These are phyloP conservation scores for Ochropleura leucogaster DNA, from an alignment of 2,888 invertebrate genomes.

Conservation along the genomic window DNA sequence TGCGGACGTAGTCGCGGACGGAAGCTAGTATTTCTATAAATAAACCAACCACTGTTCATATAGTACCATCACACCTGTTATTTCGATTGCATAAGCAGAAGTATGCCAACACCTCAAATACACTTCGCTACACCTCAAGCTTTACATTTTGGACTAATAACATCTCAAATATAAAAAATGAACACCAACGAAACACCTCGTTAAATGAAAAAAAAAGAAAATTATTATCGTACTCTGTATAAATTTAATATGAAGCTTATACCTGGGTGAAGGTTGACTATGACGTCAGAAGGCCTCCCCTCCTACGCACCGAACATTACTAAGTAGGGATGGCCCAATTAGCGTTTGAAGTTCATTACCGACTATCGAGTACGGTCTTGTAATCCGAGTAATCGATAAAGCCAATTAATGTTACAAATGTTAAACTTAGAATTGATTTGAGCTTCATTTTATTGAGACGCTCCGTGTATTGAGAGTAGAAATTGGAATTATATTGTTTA, in stretches of 20 bases:
- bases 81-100: too few species aligned
- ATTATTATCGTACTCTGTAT: constrained; percentile 63
- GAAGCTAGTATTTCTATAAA: too few species aligned
- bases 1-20: too few species aligned
- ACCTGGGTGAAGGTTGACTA: constrained; percentile 67
- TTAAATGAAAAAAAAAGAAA: constrained; percentile 64
- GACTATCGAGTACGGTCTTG: constrained; percentile 54
- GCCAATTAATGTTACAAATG: constrained; percentile 56
- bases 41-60: too few species aligned
- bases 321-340: constrained; percentile 63
- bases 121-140: not conserved
- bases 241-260: constrained; percentile 69
- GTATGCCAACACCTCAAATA: too few species aligned
- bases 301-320: constrained; percentile 59
- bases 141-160: constrained; percentile 39
- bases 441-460: constrained; percentile 31
- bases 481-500: constrained; percentile 22
- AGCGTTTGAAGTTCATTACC: constrained; percentile 63
- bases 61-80: too few species aligned
- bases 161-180: constrained; percentile 47
- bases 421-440: constrained; percentile 52
- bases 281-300: constrained; percentile 70
- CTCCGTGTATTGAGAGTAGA: constrained; percentile 32
- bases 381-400: constrained; percentile 59
- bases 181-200: constrained; percentile 50